Evolutionary conservation across 2,113 vertebrate genomes (phyloP), one percentile per base, ranked within the genome.

Genomic region (Nanorana parkeri): DNA sequence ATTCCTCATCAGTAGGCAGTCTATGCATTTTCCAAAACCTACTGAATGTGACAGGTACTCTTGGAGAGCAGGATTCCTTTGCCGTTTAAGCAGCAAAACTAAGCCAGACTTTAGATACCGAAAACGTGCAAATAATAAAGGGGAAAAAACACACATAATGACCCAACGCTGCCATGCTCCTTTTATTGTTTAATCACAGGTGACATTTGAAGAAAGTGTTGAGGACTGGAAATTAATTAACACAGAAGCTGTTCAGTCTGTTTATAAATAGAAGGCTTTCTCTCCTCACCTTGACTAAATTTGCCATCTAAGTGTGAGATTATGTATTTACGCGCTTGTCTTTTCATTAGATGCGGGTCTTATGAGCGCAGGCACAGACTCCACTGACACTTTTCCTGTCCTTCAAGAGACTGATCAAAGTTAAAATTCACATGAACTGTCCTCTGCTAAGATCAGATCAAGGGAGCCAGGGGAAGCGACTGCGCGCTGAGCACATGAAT

Each of bases 151-250:
- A 13, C 8, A 28, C 6, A 2, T 24, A 56, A 19, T 58, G 72
- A 75, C 72, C 72, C n/a, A 15, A 24, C 20, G 5, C 6, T 56
- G 52, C 20, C 26, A 29, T 4, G 4, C 69, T 56, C 3, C 56
- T 23, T n/a, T 36, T 15, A 23, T 11, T 24, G 28, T 56, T 75
- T 75, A 75, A 75, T 60, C 52, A 60, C n/a, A 15, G 72, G 72
- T 75, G 72, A 60, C 72, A 75, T 75, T 75, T 75, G 72, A 21
- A 75, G 56, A 61, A 75, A 56, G 54, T 73, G 52, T 58, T 75
- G 55, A 75, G 55, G 72, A 75, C 55, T 75, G 55, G 16, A 61
- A 75, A 75, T 75, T 75, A 75, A 75, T 75, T 60, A 75, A 24
- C 55, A 41, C 55, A 10, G 72, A 41, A 61, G 29, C 28, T 17